These are phyloP conservation scores for Tringa solitaria DNA, from an alignment of 2,113 vertebrate species.

Conservation along the genomic window DNA sequence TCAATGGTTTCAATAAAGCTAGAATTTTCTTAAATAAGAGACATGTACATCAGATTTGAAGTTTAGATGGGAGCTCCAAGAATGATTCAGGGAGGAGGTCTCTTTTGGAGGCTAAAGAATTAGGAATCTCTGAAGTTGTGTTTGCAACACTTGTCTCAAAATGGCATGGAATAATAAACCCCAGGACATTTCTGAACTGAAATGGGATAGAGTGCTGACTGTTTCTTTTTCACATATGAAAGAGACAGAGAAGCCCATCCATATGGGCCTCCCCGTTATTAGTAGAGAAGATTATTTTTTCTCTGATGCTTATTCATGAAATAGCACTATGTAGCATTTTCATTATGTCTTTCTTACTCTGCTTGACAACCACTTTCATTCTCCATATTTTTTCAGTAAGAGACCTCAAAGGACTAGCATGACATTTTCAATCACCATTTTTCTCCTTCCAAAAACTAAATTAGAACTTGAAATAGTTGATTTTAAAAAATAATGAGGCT, in stretches of 20 bases:
- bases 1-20: background rate
- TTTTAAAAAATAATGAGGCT: background rate
- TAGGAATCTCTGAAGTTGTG: background rate
- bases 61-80: background rate
- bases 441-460: background rate
- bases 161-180: background rate
- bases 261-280: background rate
- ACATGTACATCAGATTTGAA: background rate
- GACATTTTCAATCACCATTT: background rate
- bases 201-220: background rate
- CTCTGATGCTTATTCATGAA: background rate
- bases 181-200: background rate
- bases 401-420: background rate
- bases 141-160: background rate
- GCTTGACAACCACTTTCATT: background rate
- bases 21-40: background rate
- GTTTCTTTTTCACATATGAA: background rate
- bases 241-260: background rate
- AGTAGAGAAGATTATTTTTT: background rate
- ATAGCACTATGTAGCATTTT: background rate
- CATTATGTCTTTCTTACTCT: background rate
- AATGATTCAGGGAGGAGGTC: background rate
- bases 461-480: background rate
- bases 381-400: background rate
- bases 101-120: background rate